phyloP scores from a whole-genome alignment of 2,888 invertebrate species.

The Drosophila mimetica region DNA sequence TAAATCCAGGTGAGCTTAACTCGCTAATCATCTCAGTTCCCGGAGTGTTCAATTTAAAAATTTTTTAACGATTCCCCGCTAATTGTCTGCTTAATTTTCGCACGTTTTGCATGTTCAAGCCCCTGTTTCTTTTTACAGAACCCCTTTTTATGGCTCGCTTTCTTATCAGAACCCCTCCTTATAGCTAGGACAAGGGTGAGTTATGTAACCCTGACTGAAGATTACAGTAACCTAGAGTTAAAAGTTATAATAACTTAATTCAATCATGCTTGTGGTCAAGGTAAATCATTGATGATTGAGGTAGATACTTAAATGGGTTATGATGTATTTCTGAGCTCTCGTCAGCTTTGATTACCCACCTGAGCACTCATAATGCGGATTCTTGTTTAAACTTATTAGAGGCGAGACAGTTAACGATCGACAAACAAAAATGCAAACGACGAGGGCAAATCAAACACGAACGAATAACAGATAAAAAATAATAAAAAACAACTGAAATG shows the following conservation, averaged over 20 bases:
- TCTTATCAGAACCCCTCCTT: background rate
- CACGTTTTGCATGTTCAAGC: constrained; percentile 11
- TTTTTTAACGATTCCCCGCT: constrained; percentile 54
- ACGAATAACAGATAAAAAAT: constrained; percentile 23
- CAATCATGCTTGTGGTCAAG: constrained; percentile 30
- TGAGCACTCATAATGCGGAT: constrained; percentile 58
- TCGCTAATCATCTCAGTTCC: constrained; percentile 48
- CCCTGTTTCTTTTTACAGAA: constrained; percentile 2
- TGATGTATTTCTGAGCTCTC: constrained; percentile 19
- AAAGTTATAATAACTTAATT: constrained; percentile 7
- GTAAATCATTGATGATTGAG: constrained; percentile 14
- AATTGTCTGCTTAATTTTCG: constrained; percentile 54
- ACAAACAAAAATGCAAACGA: constrained; percentile 31
- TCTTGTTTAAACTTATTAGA: constrained; percentile 31
- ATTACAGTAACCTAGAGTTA: background rate
- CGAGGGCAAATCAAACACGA: constrained; percentile 26
- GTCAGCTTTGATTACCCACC: constrained; percentile 67
- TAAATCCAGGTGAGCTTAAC: background rate
- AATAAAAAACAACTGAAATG: constrained; percentile 27
- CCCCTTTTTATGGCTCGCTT: background rate
- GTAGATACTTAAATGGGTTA: constrained; percentile 26
- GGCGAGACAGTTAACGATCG: constrained; percentile 33
- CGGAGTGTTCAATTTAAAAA: constrained; percentile 19
- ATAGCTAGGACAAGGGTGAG: background rate
- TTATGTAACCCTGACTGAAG: constrained; percentile 21